These are phyloP conservation scores for Melanotaenia nigrans DNA, from an alignment of 2,797 vertebrate species.

Conservation along the genomic window DNA sequence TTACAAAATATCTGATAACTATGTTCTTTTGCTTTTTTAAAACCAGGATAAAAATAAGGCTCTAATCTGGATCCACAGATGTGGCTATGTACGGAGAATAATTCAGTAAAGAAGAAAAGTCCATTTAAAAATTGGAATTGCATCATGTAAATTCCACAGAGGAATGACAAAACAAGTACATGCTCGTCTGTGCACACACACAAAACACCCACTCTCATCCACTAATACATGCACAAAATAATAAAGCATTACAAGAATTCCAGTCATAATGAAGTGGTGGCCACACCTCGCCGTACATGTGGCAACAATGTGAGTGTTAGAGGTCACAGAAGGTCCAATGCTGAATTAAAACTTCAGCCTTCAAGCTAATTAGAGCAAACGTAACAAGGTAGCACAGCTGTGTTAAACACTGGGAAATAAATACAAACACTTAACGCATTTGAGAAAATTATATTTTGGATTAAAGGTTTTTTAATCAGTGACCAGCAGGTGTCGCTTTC, in stretches of 20 bases:
- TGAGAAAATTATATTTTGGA: background rate
- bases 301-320: constrained; percentile 33
- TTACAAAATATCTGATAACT: too few species aligned
- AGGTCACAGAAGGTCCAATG: background rate
- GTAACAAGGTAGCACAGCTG: background rate
- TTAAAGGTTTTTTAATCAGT: too few species aligned
- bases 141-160: constrained; percentile 9
- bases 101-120: background rate
- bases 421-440: background rate
- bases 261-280: constrained; percentile 4
- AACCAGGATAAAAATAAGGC: background rate
- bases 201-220: constrained; percentile 16
- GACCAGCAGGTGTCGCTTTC: constrained; percentile 33
- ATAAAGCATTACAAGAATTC: constrained; percentile 41
- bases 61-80: background rate
- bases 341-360: background rate
- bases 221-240: constrained; percentile 14
- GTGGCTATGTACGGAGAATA: background rate
- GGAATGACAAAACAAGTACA: constrained; percentile 33
- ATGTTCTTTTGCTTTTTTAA: background rate
- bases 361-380: constrained; percentile 18
- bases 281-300: constrained; percentile 40
- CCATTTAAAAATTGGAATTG: constrained; percentile 2
- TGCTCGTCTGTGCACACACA: constrained; percentile 6
- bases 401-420: background rate